Percentiles rank a stretch among this genome's conserved stretches.
Conservation (phyloP, 2,797 vertebrate genomes). For the Leptatherina wallacei region DNA sequence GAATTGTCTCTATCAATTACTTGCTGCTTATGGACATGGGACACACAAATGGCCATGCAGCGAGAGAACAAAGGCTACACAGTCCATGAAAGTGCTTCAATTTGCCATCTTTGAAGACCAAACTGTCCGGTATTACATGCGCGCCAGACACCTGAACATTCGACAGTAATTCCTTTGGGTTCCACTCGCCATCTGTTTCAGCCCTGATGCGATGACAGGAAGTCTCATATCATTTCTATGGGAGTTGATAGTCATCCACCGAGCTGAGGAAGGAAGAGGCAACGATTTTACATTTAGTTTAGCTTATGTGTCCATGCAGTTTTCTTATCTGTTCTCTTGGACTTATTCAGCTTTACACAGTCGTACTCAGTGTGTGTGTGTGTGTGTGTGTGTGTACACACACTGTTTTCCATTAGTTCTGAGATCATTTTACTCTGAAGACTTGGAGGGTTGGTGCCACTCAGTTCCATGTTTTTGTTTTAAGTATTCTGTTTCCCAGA, state of each 20-base stretch:
- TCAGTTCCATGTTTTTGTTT: too few species aligned
- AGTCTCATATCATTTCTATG: conserved; percentile 23
- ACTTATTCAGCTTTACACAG: neutral
- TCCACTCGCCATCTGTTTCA: conserved; percentile 63
- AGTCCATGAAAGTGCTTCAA: conserved; percentile 21
- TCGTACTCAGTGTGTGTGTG: neutral
- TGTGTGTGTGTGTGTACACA: too few species aligned
- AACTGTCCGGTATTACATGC: conserved; percentile 22
- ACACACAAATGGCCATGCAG: conserved; percentile 27
- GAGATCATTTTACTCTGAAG: too few species aligned
- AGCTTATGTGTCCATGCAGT: too few species aligned
- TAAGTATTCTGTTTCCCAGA: too few species aligned
- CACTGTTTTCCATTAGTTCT: neutral
- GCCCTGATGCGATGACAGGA: conserved; percentile 37
- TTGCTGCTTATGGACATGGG: conserved; percentile 7
- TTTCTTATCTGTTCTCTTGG: too few species aligned
- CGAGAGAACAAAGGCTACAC: conserved; percentile 3
- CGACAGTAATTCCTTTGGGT: conserved; percentile 50
- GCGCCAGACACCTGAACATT: conserved; percentile 41
- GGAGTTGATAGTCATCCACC: too few species aligned
- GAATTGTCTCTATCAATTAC: conserved; percentile 18
- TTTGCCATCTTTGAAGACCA: conserved; percentile 29
- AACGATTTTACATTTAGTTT: too few species aligned
- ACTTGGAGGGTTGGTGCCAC: too few species aligned
- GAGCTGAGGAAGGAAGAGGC: too few species aligned